Conservation (phyloP, 1,140 invertebrate species). For the Drosophila punjabiensis region DNA sequence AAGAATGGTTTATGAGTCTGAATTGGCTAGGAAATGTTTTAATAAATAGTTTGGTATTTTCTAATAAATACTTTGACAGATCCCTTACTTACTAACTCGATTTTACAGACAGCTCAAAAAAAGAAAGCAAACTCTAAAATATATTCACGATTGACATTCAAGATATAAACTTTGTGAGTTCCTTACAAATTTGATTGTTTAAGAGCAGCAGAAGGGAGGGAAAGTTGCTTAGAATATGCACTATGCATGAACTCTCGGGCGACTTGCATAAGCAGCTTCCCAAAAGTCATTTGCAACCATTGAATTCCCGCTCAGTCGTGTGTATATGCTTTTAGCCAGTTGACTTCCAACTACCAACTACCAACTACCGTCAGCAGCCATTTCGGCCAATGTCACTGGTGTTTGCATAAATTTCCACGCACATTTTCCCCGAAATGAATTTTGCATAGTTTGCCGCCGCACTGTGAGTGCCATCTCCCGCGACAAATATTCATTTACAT, state of each 20-base stretch:
- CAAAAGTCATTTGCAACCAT: conserved; percentile 43
- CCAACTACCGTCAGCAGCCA: conserved; percentile 14
- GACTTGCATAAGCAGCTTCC: conserved; percentile 21
- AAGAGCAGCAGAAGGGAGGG: no score
- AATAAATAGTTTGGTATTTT: not conserved
- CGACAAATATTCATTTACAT: not conserved
- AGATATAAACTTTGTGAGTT: conserved; percentile 1
- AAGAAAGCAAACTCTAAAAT: no score
- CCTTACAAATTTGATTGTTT: conserved; percentile 13
- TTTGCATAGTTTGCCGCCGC: conserved; percentile 26
- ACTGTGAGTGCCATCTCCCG: not conserved
- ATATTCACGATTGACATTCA: conserved; percentile 2
- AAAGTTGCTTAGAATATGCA: conserved; percentile 3
- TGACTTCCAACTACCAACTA: not conserved
- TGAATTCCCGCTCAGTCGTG: conserved; percentile 23
- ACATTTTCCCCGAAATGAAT: conserved; percentile 37
- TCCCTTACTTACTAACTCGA: not conserved
- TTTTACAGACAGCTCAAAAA: not conserved
- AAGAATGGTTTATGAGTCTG: no score
- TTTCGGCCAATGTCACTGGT: conserved; percentile 29
- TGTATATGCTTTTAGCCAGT: conserved; percentile 9
- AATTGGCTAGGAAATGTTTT: no score
- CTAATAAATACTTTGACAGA: not conserved
- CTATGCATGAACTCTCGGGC: not conserved
- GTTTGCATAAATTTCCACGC: conserved; percentile 48